phyloP scores from a whole-genome alignment of 2,888 invertebrate species.

The Caenorhabditis japonica region DNA sequence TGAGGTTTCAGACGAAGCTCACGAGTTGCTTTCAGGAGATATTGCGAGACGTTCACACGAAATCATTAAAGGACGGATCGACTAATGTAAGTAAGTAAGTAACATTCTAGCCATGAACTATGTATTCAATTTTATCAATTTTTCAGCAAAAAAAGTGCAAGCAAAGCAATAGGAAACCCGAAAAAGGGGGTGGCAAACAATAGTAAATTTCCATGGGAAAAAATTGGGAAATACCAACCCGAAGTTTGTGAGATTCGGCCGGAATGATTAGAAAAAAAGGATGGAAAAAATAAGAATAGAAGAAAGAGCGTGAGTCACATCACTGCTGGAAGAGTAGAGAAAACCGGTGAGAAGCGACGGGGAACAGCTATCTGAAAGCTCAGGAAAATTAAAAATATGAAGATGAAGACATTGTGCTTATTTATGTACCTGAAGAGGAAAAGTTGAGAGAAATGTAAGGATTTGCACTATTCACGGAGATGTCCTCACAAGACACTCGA shows the following conservation, averaged over 20 bases:
- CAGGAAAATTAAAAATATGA: not conserved
- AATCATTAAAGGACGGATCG: too few relatives aligned
- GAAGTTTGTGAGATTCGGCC: not conserved
- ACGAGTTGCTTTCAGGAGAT: too few relatives aligned
- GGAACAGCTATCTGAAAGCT: constrained; percentile 47
- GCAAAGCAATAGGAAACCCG: constrained; percentile 18
- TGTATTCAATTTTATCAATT: too few relatives aligned
- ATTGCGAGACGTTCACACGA: too few relatives aligned
- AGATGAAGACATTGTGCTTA: not conserved
- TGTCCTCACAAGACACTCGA: constrained; percentile 53
- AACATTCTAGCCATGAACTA: too few relatives aligned
- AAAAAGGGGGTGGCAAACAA: not conserved
- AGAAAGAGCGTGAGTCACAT: not conserved
- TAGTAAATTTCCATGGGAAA: constrained; percentile 9
- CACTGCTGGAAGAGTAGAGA: constrained; percentile 42
- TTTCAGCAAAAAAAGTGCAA: too few relatives aligned
- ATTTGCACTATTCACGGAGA: constrained; percentile 46
- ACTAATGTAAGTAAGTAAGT: too few relatives aligned
- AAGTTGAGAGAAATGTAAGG: constrained; percentile 50
- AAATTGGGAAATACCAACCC: not conserved
- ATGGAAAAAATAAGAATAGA: not conserved
- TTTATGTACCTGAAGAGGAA: constrained; percentile 46
- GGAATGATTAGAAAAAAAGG: not conserved
- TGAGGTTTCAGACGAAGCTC: too few relatives aligned
- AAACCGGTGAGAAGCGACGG: constrained; percentile 57